Percentiles rank a stretch among this genome's conserved stretches.
phyloP scores from a whole-genome alignment of 2,113 vertebrate species.

The Archilochus colubris region DNA sequence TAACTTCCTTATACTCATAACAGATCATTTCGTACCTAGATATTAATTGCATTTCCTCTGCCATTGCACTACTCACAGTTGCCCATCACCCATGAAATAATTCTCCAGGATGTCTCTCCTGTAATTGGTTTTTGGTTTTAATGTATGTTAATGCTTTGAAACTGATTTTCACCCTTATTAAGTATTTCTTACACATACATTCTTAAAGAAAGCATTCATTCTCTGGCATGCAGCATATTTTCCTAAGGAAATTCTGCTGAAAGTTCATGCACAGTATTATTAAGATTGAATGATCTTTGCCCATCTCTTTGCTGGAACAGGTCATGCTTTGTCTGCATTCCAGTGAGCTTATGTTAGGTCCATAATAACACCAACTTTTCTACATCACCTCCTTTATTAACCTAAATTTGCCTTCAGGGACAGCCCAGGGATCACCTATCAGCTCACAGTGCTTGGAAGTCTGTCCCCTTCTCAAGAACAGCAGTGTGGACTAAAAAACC shows the following conservation, averaged over 20 bases:
- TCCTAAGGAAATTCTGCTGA: constrained; percentile 40
- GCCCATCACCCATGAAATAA: background rate
- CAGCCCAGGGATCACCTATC: constrained; percentile 11
- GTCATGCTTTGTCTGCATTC: constrained; percentile 57
- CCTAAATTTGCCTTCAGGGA: constrained; percentile 20
- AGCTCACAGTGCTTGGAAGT: background rate
- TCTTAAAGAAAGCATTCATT: constrained; percentile 24
- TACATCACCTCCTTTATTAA: constrained; percentile 51
- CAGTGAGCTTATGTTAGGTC: constrained; percentile 41
- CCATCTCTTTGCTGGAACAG: constrained; percentile 15
- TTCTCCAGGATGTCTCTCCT: background rate
- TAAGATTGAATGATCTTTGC: background rate
- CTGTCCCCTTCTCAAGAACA: background rate
- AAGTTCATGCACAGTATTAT: constrained; percentile 12
- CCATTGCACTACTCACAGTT: background rate
- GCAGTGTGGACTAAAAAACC: background rate
- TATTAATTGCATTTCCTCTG: constrained; percentile 7
- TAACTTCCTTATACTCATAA: background rate
- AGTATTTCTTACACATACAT: constrained; percentile 4
- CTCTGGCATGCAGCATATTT: background rate
- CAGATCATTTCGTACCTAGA: background rate
- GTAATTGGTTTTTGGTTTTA: constrained; percentile 31
- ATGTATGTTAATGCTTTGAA: constrained; percentile 13
- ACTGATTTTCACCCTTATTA: background rate
- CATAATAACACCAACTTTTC: constrained; percentile 44